Evolutionary conservation across 2,888 invertebrate species (phyloP), one percentile per base, ranked within the genome.

Genomic region (Eupeodes luniger): DNA sequence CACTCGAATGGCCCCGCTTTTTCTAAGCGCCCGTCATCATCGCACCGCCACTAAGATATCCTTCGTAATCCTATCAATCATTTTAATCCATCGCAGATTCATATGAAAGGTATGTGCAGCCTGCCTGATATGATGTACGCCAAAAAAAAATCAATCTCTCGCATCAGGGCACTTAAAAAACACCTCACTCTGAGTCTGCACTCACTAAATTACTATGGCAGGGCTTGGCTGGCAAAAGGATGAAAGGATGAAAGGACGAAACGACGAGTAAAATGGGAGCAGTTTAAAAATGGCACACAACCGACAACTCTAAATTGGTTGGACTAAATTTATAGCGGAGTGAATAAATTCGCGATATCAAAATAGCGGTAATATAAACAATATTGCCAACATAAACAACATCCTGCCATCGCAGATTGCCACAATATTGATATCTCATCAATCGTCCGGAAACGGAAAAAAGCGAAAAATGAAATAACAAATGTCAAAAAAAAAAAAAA

Each of bases 321-420:
- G 62, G 64, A 75, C 74, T 82, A 86, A 82, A 86, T 86, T 86
- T 86, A 82, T 86, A 69, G 82, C 82, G 19, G 4, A 57, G 67
- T 79, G 85, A 69, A 82, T 82, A 82, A 82, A 82, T 79, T 79
- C 83, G 70, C 83, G 83, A 82, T 72, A 70, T 86, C 70, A 70
- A 86, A 78, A 86, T 82, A 79, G 82, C 86, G 78, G 78, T 75
- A 75, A 82, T 86, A 86, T 86, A 79, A 86, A 82, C 85, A 86
- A 86, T 86, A 86, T 79, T 86, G 75, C 86, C 79, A 69, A 82
- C 82, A 86, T 86, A 86, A 86, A 86, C 82, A 86, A 86, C 82
- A 86, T 79, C 64, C 75, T 40, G 27, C 12, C 47, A 49, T 57
- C 64, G 4, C 62, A 72, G 77, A 27, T 67, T 61, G n/a, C 34